Evolutionary conservation across 1,140 invertebrate species (phyloP).

Genomic region (Drosophila eugracilis): DNA sequence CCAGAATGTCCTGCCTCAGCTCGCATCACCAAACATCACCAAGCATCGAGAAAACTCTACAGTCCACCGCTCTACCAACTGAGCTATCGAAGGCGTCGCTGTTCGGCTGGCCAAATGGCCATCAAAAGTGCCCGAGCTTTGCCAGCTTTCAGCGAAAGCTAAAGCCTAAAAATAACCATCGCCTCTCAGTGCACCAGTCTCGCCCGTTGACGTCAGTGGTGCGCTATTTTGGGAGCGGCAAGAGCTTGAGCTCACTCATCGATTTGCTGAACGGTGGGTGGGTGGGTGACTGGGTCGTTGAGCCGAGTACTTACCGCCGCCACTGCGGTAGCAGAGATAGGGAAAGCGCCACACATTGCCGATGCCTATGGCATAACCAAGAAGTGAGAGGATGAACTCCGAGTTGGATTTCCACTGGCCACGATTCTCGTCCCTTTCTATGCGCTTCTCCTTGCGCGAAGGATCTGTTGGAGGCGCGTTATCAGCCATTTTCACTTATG

Average conservation of each 20-base stretch:
- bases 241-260: conserved; percentile 25
- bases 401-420: conserved; percentile 88
- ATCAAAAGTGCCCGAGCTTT: conserved; percentile 34
- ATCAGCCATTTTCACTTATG: conserved; percentile 22
- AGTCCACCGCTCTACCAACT: conserved; percentile 95
- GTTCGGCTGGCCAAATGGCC: conserved; percentile 19
- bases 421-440: conserved; percentile 68
- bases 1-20: conserved; percentile 58
- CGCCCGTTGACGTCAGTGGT: conserved; percentile 42
- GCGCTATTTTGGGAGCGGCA: conserved; percentile 50
- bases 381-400: conserved; percentile 90
- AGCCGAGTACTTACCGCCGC: conserved; percentile 85
- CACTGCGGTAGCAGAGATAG: conserved; percentile 89
- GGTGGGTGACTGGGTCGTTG: too few relatives aligned
- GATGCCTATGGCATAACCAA: conserved; percentile 91
- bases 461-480: background rate
- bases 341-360: conserved; percentile 94
- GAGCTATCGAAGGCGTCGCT: conserved; percentile 90
- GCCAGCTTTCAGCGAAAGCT: conserved; percentile 74
- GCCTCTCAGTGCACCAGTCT: conserved; percentile 4
- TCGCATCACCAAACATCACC: conserved; percentile 57
- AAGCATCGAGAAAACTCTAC: conserved; percentile 88
- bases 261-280: conserved; percentile 3
- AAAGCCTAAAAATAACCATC: conserved; percentile 53
- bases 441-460: conserved; percentile 24